Evolutionary conservation across 2,797 vertebrate species (phyloP).

Genomic region (Paramormyrops hopkinsi): DNA sequence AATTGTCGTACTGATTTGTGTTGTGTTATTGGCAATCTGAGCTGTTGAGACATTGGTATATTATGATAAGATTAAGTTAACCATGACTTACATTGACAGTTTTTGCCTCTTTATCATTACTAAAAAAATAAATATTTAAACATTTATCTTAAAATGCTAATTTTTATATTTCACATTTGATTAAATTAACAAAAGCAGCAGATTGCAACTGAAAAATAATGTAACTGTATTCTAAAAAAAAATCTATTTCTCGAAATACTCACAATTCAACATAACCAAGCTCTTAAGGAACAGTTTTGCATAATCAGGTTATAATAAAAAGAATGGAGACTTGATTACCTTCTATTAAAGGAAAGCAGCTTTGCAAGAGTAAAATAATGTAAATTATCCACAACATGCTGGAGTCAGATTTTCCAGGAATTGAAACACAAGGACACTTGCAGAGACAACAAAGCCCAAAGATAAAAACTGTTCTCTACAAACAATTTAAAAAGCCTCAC

Average conservation of each 20-base stretch:
- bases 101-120: neutral
- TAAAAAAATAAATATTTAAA: neutral
- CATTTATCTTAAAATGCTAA: neutral
- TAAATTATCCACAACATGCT: constrained; percentile 48
- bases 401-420: constrained; percentile 56
- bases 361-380: constrained; percentile 54
- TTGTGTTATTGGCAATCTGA: constrained; percentile 11
- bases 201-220: neutral
- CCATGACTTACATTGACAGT: neutral
- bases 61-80: neutral
- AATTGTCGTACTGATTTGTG: constrained; percentile 23
- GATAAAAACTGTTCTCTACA: neutral
- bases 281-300: neutral
- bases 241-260: neutral
- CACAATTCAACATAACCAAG: neutral
- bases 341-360: constrained; percentile 51
- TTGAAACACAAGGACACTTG: constrained; percentile 32
- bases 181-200: neutral
- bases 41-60: constrained; percentile 26
- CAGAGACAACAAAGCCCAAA: neutral
- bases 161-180: neutral
- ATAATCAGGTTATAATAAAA: neutral
- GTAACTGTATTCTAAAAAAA: neutral
- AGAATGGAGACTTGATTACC: constrained; percentile 54
- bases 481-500: neutral